phyloP scores from a whole-genome alignment of 2,797 vertebrate species.

The Notolepis coatsorum region DNA sequence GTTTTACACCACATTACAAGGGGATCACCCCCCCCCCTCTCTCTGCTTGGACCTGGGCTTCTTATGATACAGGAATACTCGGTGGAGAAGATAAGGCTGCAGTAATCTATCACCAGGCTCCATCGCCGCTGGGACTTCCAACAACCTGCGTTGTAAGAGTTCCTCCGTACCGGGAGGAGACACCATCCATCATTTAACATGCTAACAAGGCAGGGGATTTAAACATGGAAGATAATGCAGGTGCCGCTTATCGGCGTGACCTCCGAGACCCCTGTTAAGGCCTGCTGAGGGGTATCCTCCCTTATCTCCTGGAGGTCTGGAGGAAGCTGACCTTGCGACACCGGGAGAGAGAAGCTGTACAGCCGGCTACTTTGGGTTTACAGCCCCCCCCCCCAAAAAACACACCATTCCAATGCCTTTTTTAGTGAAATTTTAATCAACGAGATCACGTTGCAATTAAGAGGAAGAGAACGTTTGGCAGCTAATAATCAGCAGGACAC shows the following conservation, averaged over 20 bases:
- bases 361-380: not conserved
- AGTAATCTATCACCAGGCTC: constrained; percentile 71
- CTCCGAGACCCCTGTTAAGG: constrained; percentile 42
- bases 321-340: constrained; percentile 55
- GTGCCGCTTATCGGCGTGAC: constrained; percentile 50
- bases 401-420: no score
- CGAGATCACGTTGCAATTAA: no score
- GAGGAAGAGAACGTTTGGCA: no score
- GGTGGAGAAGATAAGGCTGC: constrained; percentile 65
- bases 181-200: constrained; percentile 79
- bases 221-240: constrained; percentile 70
- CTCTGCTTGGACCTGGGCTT: constrained; percentile 26
- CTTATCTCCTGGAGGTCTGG: constrained; percentile 53
- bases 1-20: constrained; percentile 57
- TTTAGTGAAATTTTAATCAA: no score
- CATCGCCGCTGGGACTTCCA: constrained; percentile 46
- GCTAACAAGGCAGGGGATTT: constrained; percentile 73
- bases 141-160: no score
- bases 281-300: constrained; percentile 21
- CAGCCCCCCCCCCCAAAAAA: no score
- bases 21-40: constrained; percentile 37
- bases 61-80: constrained; percentile 67
- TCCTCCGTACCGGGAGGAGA: constrained; percentile 48
- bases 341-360: constrained; percentile 14
- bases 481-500: no score